Conservation (phyloP, 1,140 invertebrate genomes). For the Habropoda laboriosa region DNA sequence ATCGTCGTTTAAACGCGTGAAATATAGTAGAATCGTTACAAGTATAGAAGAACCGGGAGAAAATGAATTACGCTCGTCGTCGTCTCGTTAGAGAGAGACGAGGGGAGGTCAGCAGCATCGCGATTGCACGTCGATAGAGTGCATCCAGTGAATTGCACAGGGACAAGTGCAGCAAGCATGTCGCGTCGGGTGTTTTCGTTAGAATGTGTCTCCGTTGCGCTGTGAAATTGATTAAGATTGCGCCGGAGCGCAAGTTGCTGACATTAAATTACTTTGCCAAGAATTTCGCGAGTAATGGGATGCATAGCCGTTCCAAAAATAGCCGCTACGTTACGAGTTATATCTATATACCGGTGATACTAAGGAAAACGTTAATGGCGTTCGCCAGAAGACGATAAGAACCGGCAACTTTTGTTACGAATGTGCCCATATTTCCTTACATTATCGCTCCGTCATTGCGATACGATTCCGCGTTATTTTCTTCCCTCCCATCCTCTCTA, state of each 20-base stretch:
- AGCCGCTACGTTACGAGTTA: neutral
- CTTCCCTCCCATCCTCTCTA: too few relatives aligned
- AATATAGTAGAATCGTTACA: too few relatives aligned
- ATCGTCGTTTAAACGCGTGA: too few relatives aligned
- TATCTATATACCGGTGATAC: neutral
- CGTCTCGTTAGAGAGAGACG: too few relatives aligned
- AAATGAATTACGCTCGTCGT: neutral
- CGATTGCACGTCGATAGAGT: neutral
- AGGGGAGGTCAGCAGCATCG: neutral
- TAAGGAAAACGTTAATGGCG: constrained; percentile 17
- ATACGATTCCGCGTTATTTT: neutral
- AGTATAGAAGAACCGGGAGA: too few relatives aligned
- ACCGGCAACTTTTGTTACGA: constrained; percentile 24
- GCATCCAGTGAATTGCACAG: neutral
- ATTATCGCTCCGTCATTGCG: constrained; percentile 22
- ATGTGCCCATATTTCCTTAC: constrained; percentile 9
- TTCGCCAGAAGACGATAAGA: constrained; percentile 18
- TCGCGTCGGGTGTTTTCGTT: constrained; percentile 14
- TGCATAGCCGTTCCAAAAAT: constrained; percentile 33
- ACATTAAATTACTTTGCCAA: constrained; percentile 47
- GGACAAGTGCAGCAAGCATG: neutral
- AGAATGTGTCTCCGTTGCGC: constrained; percentile 2
- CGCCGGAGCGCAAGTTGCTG: neutral
- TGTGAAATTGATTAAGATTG: constrained; percentile 51
- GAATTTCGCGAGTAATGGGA: constrained; percentile 39